These are phyloP conservation scores for Dicranocentrus wangi DNA, from an alignment of 2,888 invertebrate species.

Conservation along the genomic window DNA sequence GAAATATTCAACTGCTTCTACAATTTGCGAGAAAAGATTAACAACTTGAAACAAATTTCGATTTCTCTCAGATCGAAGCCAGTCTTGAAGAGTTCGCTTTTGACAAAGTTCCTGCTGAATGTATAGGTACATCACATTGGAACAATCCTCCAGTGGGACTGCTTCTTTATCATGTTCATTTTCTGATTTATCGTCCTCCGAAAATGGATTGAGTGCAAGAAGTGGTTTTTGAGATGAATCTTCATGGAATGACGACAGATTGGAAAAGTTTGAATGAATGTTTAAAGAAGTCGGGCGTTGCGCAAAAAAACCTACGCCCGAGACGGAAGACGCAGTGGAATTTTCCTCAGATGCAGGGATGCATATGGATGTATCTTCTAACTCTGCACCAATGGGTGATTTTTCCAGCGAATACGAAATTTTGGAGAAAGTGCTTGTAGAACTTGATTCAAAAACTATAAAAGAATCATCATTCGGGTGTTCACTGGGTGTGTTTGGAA, in stretches of 20 bases:
- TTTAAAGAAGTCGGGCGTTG: constrained; percentile 67
- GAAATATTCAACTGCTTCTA: constrained; percentile 95
- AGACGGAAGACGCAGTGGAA: constrained; percentile 53
- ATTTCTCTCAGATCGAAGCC: constrained; percentile 80
- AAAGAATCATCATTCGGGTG: constrained; percentile 75
- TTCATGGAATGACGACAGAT: constrained; percentile 39
- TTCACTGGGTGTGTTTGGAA: constrained; percentile 68
- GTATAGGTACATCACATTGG: constrained; percentile 79
- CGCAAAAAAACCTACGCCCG: constrained; percentile 66
- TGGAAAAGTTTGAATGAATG: constrained; percentile 67
- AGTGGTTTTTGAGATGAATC: neutral
- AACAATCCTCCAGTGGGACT: neutral
- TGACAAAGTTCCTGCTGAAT: constrained; percentile 98
- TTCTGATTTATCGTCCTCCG: constrained; percentile 72
- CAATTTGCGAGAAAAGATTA: constrained; percentile 89
- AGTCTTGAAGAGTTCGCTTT: constrained; percentile 90
- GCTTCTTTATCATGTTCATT: constrained; percentile 63
- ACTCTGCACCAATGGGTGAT: neutral
- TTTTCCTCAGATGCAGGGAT: constrained; percentile 54
- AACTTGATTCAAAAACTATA: constrained; percentile 76
- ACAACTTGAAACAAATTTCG: constrained; percentile 78
- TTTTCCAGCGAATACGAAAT: constrained; percentile 16
- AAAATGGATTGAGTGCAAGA: constrained; percentile 69
- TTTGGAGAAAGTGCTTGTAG: constrained; percentile 11
- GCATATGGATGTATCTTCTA: constrained; percentile 37